Conservation (phyloP, 2,888 invertebrate genomes). For the Chymomyza procnemis region DNA sequence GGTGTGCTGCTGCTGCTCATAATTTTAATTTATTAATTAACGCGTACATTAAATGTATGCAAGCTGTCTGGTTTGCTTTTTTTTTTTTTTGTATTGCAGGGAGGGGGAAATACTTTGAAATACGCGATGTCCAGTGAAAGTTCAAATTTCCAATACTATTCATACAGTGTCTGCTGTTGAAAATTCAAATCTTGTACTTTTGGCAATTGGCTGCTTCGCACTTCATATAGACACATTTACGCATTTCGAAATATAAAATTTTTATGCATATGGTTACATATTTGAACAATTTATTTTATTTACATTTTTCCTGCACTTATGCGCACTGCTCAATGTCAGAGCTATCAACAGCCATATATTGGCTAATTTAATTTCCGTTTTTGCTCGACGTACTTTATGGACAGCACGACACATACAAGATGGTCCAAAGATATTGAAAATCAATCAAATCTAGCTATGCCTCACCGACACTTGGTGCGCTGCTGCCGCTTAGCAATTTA, state of each 20-base stretch:
- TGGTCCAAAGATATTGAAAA: conserved; percentile 8
- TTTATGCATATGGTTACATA: not conserved
- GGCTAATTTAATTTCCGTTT: conserved; percentile 40
- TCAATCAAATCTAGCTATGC: conserved; percentile 35
- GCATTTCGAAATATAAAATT: conserved; percentile 28
- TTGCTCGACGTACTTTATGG: not conserved
- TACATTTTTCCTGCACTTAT: conserved; percentile 6
- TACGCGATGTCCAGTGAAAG: conserved; percentile 34
- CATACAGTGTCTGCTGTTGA: conserved; percentile 37
- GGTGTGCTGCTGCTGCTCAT: not conserved
- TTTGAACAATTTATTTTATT: not conserved
- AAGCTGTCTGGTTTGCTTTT: conserved; percentile 23
- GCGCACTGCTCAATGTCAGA: not conserved
- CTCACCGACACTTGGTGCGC: conserved; percentile 9
- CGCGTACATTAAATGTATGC: conserved; percentile 31
- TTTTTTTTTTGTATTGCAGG: conserved; percentile 40
- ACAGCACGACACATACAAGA: not conserved
- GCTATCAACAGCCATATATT: conserved; percentile 7
- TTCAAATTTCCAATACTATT: conserved; percentile 44
- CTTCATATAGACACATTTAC: conserved; percentile 45
- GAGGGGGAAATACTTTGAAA: conserved; percentile 27
- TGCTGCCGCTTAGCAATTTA: not conserved
- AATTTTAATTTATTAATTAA: conserved; percentile 41
- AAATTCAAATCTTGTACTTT: conserved; percentile 21
- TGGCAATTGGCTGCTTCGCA: conserved; percentile 66